Evolutionary conservation across 1,140 invertebrate genomes (phyloP), one percentile per base, ranked within the genome.

Genomic region (Heliconius melpomene): DNA sequence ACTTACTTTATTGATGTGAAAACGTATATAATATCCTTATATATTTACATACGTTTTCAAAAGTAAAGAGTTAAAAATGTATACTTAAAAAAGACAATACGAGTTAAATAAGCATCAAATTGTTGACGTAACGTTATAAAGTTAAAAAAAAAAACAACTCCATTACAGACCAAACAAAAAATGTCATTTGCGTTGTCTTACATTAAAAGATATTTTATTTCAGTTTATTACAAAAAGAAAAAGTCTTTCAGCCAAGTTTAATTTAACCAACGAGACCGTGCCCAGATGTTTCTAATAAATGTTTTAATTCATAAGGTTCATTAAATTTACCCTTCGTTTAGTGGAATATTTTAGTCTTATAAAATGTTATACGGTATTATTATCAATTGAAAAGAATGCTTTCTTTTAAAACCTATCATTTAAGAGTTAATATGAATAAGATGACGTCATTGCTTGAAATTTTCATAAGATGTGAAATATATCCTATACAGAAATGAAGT

Each of bases 211-310:
- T 84, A 88, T 79, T 87, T 88, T 85, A 84, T 81, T 84, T 82
- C 83, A 88, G 83, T 88, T 89, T 91, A 90, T 89, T 36, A 83
- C 85, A 84, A 85, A 82, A 78, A 83, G 82, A 89, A 90, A 87
- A 83, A 86, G 84, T 90, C 85, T 85, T 87, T 87, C 86, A 85
- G 86, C 84, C 78, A 88, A 91, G 85, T 90, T 92, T 89, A 89
- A 90, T 90, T 89, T 88, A 90, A 86, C 86, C 85, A 85, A 83
- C 76, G 83, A 85, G 83, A 79, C 77, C 81, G 89, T 80, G 83
- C 89, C 86, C 91, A 91, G 89, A 93, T 92, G 90, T 88, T 90
- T 88, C 79, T 86, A 85, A 89, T 90, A 90, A 89, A 90, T 88
- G 88, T 81, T 86, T 88, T 87, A 87, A 89, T 86, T 86, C 83